These are phyloP conservation scores for Nothura maculosa DNA, from an alignment of 2,797 vertebrate species.

Conservation along the genomic window DNA sequence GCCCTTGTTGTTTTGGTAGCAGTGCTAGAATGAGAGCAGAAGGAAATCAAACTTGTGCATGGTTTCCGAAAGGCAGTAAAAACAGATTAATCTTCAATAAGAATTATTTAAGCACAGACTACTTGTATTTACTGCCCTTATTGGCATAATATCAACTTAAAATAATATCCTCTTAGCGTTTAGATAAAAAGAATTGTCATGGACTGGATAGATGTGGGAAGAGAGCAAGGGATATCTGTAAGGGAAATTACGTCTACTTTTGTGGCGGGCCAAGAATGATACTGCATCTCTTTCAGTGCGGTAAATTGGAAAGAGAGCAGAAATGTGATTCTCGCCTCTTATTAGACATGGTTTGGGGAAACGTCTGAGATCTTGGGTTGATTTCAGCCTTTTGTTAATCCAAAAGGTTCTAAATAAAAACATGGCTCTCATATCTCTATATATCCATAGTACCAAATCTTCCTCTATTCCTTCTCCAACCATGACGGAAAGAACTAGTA, in stretches of 20 bases:
- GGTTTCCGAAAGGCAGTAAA: too few species aligned
- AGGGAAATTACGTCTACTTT: not conserved
- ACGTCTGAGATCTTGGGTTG: not conserved
- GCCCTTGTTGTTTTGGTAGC: not conserved
- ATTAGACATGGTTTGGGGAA: too few species aligned
- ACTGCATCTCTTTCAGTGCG: not conserved
- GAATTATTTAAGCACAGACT: too few species aligned
- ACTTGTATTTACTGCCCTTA: too few species aligned
- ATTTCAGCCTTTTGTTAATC: not conserved
- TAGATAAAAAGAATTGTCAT: too few species aligned
- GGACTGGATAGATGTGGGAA: not conserved
- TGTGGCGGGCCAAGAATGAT: not conserved
- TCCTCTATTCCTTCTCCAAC: not conserved
- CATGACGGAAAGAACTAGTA: not conserved
- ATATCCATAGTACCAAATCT: not conserved
- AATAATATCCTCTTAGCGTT: too few species aligned
- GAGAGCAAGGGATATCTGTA: not conserved
- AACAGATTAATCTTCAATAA: too few species aligned
- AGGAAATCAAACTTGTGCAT: not conserved
- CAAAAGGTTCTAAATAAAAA: not conserved
- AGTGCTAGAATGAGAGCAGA: not conserved
- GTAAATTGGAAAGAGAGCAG: not conserved
- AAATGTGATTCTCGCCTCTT: not conserved
- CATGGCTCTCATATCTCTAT: accelerated
- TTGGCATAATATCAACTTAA: too few species aligned